These are phyloP conservation scores for Tupaia tana DNA, from an alignment of 2,113 vertebrate species.

Conservation along the genomic window DNA sequence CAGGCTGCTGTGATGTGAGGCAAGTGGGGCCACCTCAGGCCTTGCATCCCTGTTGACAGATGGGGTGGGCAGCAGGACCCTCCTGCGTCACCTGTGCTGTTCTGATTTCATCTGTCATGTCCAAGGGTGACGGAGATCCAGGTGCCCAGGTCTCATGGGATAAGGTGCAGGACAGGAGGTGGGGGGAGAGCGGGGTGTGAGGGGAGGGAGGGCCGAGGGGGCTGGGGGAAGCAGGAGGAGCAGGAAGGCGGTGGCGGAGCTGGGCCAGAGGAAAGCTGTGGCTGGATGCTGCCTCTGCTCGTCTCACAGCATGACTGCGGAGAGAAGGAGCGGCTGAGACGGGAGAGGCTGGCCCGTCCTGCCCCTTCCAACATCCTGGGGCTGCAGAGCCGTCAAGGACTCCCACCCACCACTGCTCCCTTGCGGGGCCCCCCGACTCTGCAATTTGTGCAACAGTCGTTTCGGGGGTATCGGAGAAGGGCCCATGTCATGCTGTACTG, in stretches of 20 bases:
- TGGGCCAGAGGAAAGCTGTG: not conserved
- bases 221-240: not conserved
- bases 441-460: not conserved
- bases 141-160: not conserved
- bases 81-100: not conserved
- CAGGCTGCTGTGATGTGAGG: not conserved
- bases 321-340: not conserved
- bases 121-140: not conserved
- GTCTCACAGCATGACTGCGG: not conserved
- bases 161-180: not conserved
- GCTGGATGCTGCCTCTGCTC: not conserved
- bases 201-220: not conserved
- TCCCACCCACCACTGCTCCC: not conserved
- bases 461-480: not conserved
- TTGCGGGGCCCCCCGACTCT: not conserved
- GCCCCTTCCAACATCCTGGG: not conserved
- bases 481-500: not conserved
- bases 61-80: not conserved
- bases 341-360: too few species aligned
- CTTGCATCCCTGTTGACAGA: not conserved
- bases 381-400: not conserved
- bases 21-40: not conserved
- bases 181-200: not conserved
- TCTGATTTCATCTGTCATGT: not conserved
- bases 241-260: not conserved